A percentile compares a stretch with the other conserved stretches of the same genome.
These are phyloP conservation scores for Xylophagus ater DNA, from an alignment of 2,888 invertebrate genomes.

Conservation along the genomic window DNA sequence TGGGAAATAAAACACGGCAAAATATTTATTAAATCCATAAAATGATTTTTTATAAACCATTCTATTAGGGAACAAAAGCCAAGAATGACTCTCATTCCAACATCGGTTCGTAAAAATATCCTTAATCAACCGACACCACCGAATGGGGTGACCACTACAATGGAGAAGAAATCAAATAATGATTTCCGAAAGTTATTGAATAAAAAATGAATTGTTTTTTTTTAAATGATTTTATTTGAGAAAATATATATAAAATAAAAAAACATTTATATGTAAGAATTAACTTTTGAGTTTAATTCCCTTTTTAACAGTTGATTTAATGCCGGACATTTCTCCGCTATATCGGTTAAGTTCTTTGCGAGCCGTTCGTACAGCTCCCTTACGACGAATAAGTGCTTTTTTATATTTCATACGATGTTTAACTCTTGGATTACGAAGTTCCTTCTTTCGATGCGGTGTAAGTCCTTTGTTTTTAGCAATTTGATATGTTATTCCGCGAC, in stretches of 20 bases:
- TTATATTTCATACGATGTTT: constrained; percentile 87
- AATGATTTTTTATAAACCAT: no score
- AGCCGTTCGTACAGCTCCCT: constrained; percentile 81
- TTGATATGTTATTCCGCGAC: constrained; percentile 81
- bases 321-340: constrained; percentile 88
- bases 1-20: no score
- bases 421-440: constrained; percentile 86
- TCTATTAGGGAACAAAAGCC: constrained; percentile 18
- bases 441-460: constrained; percentile 82
- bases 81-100: constrained; percentile 20
- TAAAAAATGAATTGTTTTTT: constrained; percentile 10
- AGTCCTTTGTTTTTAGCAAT: constrained; percentile 94
- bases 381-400: constrained; percentile 84
- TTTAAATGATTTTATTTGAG: not conserved
- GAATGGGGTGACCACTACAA: constrained; percentile 5
- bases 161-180: constrained; percentile 28
- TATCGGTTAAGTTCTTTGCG: constrained; percentile 73
- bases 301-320: constrained; percentile 78
- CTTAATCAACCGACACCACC: not conserved
- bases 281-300: constrained; percentile 67
- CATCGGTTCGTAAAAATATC: constrained; percentile 17
- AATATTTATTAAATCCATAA: no score
- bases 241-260: not conserved
- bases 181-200: constrained; percentile 33
- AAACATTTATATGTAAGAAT: constrained; percentile 3